Conservation (phyloP, 2,888 invertebrate species). For the Nomada ruficornis region DNA sequence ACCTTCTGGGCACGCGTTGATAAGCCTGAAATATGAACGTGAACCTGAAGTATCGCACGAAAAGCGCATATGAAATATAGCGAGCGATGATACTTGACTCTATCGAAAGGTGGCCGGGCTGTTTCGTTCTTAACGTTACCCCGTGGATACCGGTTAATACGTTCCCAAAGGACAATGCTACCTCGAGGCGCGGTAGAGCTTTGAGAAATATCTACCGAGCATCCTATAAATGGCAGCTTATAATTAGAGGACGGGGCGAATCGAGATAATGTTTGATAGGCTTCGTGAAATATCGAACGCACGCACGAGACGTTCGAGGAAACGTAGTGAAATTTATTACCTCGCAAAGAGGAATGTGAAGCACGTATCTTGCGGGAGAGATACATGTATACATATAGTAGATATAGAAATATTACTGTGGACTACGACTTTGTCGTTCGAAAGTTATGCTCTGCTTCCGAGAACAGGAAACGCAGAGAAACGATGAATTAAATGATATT, state of each 20-base stretch:
- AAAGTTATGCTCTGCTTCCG: neutral
- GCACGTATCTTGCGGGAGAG: neutral
- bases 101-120: constrained; percentile 21
- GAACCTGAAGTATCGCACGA: constrained; percentile 35
- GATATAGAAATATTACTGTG: too few relatives aligned
- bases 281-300: constrained; percentile 44
- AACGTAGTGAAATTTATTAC: constrained; percentile 1
- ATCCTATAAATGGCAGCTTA: constrained; percentile 46
- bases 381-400: too few relatives aligned
- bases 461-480: neutral
- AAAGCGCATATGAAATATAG: constrained; percentile 50
- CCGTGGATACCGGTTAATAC: constrained; percentile 14
- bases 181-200: constrained; percentile 45
- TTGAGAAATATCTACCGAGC: constrained; percentile 38
- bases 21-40: constrained; percentile 54
- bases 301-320: constrained; percentile 9
- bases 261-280: constrained; percentile 55
- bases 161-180: constrained; percentile 56
- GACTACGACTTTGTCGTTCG: neutral
- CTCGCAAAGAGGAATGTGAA: neutral
- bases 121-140: constrained; percentile 17
- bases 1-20: constrained; percentile 55
- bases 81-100: constrained; percentile 31
- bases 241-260: constrained; percentile 56
- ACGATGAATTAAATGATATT: too few relatives aligned